Evolutionary conservation across 2,113 vertebrate genomes (phyloP), one percentile per base, ranked within the genome.

Genomic region (Holacanthus passer): DNA sequence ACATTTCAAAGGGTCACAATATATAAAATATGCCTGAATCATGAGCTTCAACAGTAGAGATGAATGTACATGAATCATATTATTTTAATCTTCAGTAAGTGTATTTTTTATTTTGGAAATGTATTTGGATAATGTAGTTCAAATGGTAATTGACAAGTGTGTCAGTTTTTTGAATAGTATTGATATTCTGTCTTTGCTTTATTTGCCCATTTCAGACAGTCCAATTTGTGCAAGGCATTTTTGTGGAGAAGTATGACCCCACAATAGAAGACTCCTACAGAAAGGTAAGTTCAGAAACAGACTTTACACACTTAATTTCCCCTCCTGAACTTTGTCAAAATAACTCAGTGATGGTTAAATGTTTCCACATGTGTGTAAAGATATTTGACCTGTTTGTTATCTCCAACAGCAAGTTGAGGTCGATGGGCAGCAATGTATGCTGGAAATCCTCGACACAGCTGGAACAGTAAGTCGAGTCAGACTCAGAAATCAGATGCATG

Each of bases 241-340:
- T 99, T 95, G 98, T 99, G 92, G 98, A 99, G 94, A 99, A 99
- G 90, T 99, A 99, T 92, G 98, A 99, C 89, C 98, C 98, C 84
- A 99, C 98, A 96, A 99, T 99, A 97, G 98, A 99, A 96, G 98
- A 99, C 88, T 99, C 98, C 1, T 99, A 99, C 96, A 97, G 98
- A 96, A 99, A 99, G 98, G 98, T 98, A 94, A 93, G 81, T 43
- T 43, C 31, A 41, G 3, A 55, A 60, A 35, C 48, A 3, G 7
- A 20, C 37, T 12, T 22, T 9, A 59, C 20, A 7, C 13, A 13
- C 47, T 10, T 27, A 2, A 16, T 17, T 17, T 4, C 5, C 47
- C 20, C n/a, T 45, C 39, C 16, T 31, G 39, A 66, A 27, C 8
- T 24, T 41, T 43, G 24, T 66, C 13, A 63, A 29, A 59, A 10